These are phyloP conservation scores for Watsonalla cultraria DNA, from an alignment of 2,888 invertebrate species.

Conservation along the genomic window DNA sequence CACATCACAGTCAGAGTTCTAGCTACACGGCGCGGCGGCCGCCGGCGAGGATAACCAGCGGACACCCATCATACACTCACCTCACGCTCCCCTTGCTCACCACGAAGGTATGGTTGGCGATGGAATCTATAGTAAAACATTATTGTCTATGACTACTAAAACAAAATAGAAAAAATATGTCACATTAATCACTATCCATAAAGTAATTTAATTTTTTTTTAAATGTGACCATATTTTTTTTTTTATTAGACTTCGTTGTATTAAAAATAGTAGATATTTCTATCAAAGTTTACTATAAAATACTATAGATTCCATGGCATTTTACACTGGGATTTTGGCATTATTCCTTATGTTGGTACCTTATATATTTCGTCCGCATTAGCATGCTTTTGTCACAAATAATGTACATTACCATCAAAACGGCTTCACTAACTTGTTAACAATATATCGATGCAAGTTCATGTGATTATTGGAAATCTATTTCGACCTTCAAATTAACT, in stretches of 20 bases:
- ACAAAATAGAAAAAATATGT: no score
- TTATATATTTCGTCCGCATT: slow-evolving; percentile 9
- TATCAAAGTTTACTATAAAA: not conserved
- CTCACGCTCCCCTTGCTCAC: slow-evolving; percentile 10
- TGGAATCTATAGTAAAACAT: no score
- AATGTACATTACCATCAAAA: not conserved
- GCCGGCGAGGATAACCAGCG: slow-evolving; percentile 11
- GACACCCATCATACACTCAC: slow-evolving; percentile 9
- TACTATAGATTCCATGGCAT: slow-evolving; percentile 9
- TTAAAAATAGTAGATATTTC: not conserved
- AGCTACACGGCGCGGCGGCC: slow-evolving; percentile 81
- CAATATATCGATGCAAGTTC: not conserved
- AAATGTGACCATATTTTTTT: no score
- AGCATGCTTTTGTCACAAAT: slow-evolving; percentile 25
- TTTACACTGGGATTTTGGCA: slow-evolving; percentile 5
- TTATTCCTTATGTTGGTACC: slow-evolving; percentile 11
- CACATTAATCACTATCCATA: no score
- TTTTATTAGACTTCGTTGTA: not conserved
- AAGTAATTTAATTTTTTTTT: no score
- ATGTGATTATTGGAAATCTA: not conserved
- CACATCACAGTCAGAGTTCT: slow-evolving; percentile 99
- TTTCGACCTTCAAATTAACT: no score
- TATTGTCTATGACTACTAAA: no score
- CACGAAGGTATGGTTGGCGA: not conserved
- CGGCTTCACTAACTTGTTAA: slow-evolving; percentile 1